Evolutionary conservation across 1,140 invertebrate species (phyloP).

Genomic region (Aricia agestis): DNA sequence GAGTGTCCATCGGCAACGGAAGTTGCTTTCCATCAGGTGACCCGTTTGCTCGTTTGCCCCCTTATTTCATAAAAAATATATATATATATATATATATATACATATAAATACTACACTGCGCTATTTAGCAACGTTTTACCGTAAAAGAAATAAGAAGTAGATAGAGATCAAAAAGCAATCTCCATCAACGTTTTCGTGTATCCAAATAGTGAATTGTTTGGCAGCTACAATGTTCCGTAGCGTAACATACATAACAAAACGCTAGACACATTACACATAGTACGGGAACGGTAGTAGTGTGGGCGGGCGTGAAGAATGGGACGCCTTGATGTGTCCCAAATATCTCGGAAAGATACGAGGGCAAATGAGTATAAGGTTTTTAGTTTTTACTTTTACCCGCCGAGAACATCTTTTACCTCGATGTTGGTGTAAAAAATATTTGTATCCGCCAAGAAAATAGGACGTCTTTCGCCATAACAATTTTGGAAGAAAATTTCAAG

Average conservation of each 20-base stretch:
- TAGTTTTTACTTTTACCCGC: not conserved
- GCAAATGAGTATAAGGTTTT: slow-evolving; percentile 1
- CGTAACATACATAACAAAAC: slow-evolving; percentile 4
- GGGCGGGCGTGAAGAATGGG: slow-evolving; percentile 1
- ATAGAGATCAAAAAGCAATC: not conserved
- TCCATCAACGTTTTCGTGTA: not conserved
- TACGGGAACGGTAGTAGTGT: slow-evolving; percentile 13
- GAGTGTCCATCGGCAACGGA: too few relatives aligned
- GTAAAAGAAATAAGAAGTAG: not conserved
- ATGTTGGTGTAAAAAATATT: not conserved
- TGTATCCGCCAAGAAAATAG: not conserved
- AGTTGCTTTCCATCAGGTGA: too few relatives aligned
- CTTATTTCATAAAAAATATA: too few relatives aligned
- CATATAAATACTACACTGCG: too few relatives aligned
- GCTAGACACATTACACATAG: slow-evolving; percentile 6
- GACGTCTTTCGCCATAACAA: not conserved
- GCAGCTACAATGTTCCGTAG: slow-evolving; percentile 6
- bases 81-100: too few relatives aligned
- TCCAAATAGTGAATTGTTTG: slow-evolving; percentile 11
- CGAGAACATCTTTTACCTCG: not conserved
- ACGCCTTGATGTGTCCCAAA: slow-evolving; percentile 10
- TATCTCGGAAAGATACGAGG: not conserved
- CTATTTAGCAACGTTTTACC: too few relatives aligned
- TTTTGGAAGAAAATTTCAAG: not conserved
- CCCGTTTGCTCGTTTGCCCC: too few relatives aligned